Evolutionary conservation across 1,140 invertebrate genomes (phyloP), one percentile per base, ranked within the genome.

Genomic region (Drosophila pseudoobscura): DNA sequence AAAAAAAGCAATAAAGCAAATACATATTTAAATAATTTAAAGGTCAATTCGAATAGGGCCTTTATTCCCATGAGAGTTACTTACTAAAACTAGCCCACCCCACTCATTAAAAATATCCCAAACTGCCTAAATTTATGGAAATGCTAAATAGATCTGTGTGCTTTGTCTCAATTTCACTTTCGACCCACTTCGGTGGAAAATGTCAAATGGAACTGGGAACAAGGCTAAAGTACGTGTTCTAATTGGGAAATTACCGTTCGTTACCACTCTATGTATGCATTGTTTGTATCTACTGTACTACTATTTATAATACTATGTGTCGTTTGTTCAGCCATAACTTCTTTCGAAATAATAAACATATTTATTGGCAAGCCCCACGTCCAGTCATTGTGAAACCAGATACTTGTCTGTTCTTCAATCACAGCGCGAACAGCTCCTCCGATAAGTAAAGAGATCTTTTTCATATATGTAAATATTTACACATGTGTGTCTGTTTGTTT

Each of bases 21-120:
- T 26, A 24, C 49, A 49, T 29, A 75, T 61, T 69, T 60, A 58
- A 53, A 68, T 65, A 57, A 22, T 47, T 52, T 53, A 46, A 68
- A 75, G 62, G 41, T 68, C 52, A 43, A 41, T 39, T 31, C 24
- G 26, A 20, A 26, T 20, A 26, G 17, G 29, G 43, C 55, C 11
- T 29, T 8, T 41, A 53, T 35, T 64, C 53, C 35, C 11, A 35
- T 35, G 9, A 17, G 20, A 45, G 15, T 49, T 17, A 22, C 45
- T 60, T 53, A 49, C 7, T 68, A 29, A 9, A 24, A 13, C 15
- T 22, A 58, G 63, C 8, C 26, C 13, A 15, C 15, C 8, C 26
- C 13, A 15, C 15, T 6, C 3, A 22, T n/a, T 15, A 9, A 39
- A 3, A 8, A 26, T 41, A 9, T 20, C 6, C n/a, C 1, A n/a